Conservation (phyloP, 2,797 vertebrate species). For the Crypturellus tataupa region DNA sequence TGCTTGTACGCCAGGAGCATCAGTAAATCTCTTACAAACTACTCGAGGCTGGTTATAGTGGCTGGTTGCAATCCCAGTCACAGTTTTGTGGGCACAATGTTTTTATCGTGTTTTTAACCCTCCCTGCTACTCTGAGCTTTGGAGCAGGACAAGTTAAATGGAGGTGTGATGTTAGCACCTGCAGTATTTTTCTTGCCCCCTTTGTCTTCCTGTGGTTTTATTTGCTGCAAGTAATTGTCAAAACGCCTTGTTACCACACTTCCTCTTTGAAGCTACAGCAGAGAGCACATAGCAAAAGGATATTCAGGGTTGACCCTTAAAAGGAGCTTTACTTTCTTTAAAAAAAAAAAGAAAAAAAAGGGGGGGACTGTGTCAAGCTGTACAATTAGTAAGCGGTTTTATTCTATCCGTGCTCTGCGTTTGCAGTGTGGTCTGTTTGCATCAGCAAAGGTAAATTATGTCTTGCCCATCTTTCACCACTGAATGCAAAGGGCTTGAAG, state of each 20-base stretch:
- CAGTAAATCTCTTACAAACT: background rate
- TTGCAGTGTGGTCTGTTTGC: background rate
- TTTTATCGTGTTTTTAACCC: too few species aligned
- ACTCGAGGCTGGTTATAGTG: background rate
- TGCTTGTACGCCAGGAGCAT: background rate
- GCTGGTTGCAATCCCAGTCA: background rate
- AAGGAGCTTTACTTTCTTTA: background rate
- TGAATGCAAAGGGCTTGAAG: background rate
- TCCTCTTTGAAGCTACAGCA: conserved; percentile 30
- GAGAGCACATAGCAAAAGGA: background rate
- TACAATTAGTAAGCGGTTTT: background rate
- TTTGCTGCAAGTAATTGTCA: conserved; percentile 11
- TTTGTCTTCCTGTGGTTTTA: conserved; percentile 49
- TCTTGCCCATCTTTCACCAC: background rate
- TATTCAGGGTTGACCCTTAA: background rate
- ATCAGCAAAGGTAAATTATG: background rate
- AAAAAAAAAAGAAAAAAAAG: background rate
- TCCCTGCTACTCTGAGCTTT: background rate
- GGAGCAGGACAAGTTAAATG: background rate
- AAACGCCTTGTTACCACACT: background rate
- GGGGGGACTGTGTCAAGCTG: background rate
- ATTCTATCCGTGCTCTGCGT: background rate
- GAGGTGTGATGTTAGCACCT: background rate
- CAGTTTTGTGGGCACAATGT: background rate
- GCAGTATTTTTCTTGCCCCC: background rate